Base-by-base conservation (phyloP, 2,797 vertebrate genomes). In the Parotocinclus haroldoi region DNA sequence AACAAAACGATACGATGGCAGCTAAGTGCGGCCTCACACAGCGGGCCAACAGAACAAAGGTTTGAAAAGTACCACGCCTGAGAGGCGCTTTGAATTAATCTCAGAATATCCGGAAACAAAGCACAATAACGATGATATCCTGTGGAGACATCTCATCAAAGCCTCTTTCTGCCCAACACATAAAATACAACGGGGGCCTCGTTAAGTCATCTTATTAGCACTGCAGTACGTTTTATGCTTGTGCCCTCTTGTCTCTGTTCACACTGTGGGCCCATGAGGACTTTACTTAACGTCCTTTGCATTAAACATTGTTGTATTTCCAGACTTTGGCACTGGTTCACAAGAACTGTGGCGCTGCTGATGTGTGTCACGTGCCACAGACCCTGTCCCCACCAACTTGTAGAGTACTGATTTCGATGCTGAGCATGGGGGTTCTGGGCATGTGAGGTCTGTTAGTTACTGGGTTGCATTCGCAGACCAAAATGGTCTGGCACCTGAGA, bases 151-250 rank as follows among this genome's bases (percentile, higher is more conserved):
- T 46, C 69, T 7, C 52, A 55, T 66, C 68, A 70, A 50, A 65
- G 58, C 44, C 38, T 51, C 45, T 58, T 27, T 68, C 58, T 58
- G 46, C 48, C 58, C 49, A 14, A 27, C 17, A 63, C 53, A 66
- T 64, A 63, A 76, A 71, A 64, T 50, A 59, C 58, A 49, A 56
- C 51, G 46, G 55, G n/a, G 57, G 49, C 59, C 63, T 72, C 63
- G 55, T 67, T 72, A 67, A 72, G 42, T 66, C 52, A 19, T 37
- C n/a, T 51, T 46, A 49, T 61, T 50, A 51, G 57, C 38, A 56
- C 27, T 19, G 14, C 45, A 18, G 19, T 51, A 38, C 56, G 56
- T 45, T 56, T 50, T 40, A 61, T 16, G 61, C 36, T 38, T 44
- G 37, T 17, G 45, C 51, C 4, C n/a, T 10, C 10, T 27, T 27